phyloP scores from a whole-genome alignment of 2,797 vertebrate species.

The Mastacembelus armatus region DNA sequence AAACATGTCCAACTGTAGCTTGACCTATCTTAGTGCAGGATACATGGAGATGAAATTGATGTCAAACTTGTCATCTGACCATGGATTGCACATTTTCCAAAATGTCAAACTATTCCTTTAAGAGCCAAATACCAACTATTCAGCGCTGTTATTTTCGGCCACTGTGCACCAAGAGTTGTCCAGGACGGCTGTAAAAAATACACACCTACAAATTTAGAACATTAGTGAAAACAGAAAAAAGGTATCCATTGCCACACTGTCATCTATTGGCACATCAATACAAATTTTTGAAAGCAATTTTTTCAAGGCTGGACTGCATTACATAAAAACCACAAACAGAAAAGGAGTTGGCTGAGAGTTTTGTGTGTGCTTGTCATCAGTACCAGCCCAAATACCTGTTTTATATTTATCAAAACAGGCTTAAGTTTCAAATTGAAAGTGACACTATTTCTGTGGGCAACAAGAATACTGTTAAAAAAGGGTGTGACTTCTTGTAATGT shows the following conservation, averaged over 20 bases:
- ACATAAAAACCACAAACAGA: conserved; percentile 8
- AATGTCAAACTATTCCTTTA: conserved; percentile 31
- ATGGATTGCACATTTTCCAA: conserved; percentile 20
- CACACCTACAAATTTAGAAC: background rate
- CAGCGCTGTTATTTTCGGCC: conserved; percentile 9
- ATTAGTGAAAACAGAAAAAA: background rate
- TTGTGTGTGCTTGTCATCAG: conserved; percentile 4
- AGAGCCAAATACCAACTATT: conserved; percentile 27
- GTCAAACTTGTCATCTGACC: conserved; percentile 28
- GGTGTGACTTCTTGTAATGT: conserved; percentile 1
- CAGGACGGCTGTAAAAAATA: background rate
- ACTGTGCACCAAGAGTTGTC: background rate
- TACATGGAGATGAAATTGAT: conserved; percentile 26
- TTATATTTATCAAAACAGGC: conserved; percentile 54
- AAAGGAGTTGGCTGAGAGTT: conserved; percentile 8
- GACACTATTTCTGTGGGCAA: conserved; percentile 15
- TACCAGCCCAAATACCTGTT: conserved; percentile 27
- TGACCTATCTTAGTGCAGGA: conserved; percentile 14
- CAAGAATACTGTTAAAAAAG: conserved; percentile 22
- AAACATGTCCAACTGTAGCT: conserved; percentile 23
- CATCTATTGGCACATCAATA: conserved; percentile 1
- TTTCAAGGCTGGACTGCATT: background rate
- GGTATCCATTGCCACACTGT: too few relatives aligned
- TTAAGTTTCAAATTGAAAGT: conserved; percentile 30
- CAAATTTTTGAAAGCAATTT: conserved; percentile 6